Evolutionary conservation across 2,888 invertebrate genomes (phyloP).

Genomic region (Eulithis prunata): DNA sequence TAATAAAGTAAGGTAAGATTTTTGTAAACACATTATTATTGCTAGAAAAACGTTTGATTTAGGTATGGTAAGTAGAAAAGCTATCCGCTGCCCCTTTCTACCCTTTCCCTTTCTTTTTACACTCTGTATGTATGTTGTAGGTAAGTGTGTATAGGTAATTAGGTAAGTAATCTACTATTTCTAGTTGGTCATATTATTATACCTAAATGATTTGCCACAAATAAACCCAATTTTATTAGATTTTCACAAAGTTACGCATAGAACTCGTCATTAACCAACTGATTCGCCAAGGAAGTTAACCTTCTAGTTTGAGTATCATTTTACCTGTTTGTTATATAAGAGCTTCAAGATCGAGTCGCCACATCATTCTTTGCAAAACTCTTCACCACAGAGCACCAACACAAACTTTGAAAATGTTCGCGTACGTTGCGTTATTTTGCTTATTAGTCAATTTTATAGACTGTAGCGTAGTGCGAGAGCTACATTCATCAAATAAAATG

Average conservation of each 20-base stretch:
- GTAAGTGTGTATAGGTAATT: too few relatives aligned
- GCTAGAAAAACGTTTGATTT: too few relatives aligned
- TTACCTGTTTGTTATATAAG: conserved; percentile 12
- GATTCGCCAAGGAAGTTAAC: conserved; percentile 21
- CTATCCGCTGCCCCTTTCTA: too few relatives aligned
- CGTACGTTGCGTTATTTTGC: conserved; percentile 19
- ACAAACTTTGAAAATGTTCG: conserved; percentile 13
- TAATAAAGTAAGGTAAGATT: too few relatives aligned
- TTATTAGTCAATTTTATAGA: conserved; percentile 13
- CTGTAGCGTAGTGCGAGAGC: conserved; percentile 11
- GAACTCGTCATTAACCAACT: not conserved
- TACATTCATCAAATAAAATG: not conserved
- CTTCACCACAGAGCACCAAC: not conserved
- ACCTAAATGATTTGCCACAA: too few relatives aligned
- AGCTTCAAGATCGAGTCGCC: not conserved
- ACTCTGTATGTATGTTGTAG: too few relatives aligned
- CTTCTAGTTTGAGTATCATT: conserved; percentile 11
- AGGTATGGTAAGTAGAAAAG: too few relatives aligned
- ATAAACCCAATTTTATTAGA: too few relatives aligned
- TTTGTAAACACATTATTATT: too few relatives aligned
- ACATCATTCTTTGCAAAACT: conserved; percentile 11
- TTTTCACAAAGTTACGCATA: not conserved
- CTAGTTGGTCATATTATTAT: too few relatives aligned
- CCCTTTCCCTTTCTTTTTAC: too few relatives aligned
- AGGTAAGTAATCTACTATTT: too few relatives aligned